These are phyloP conservation scores for Bradypodion pumilum DNA, from an alignment of 2,797 vertebrate genomes.

Conservation along the genomic window DNA sequence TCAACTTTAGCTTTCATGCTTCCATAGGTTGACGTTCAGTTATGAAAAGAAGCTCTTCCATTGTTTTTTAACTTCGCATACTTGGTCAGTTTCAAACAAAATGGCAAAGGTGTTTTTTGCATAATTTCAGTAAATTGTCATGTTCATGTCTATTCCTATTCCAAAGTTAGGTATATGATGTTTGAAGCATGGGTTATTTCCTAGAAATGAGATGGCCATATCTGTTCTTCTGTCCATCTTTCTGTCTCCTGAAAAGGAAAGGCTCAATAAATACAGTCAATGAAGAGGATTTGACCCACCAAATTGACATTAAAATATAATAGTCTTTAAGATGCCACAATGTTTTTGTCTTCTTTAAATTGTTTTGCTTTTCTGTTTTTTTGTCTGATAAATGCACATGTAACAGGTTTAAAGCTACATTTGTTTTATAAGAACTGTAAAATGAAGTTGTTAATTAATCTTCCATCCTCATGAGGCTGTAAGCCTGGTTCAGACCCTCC, in stretches of 20 bases:
- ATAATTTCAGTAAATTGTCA: not conserved
- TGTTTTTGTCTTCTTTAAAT: too few species aligned
- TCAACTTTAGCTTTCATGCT: constrained; percentile 23
- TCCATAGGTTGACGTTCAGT: constrained; percentile 40
- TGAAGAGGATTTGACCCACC: too few species aligned
- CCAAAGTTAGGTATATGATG: constrained; percentile 25
- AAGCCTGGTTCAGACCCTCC: too few species aligned
- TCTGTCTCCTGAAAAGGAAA: not conserved
- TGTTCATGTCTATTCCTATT: constrained; percentile 31
- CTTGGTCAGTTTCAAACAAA: not conserved
- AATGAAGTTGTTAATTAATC: too few species aligned
- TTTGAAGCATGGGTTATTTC: constrained; percentile 16
- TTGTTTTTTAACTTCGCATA: constrained; percentile 14
- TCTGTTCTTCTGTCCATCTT: not conserved
- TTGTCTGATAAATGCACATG: not conserved
- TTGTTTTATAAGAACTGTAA: too few species aligned
- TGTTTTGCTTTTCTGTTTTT: too few species aligned
- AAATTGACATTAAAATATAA: too few species aligned
- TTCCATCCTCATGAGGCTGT: too few species aligned
- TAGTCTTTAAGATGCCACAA: too few species aligned
- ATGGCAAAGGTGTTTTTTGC: not conserved
- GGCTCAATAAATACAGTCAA: too few species aligned
- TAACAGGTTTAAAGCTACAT: too few species aligned
- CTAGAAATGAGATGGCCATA: not conserved
- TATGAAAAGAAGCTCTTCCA: constrained; percentile 3